These are phyloP conservation scores for Drosophila eugracilis DNA, from an alignment of 1,140 invertebrate genomes.

Conservation along the genomic window DNA sequence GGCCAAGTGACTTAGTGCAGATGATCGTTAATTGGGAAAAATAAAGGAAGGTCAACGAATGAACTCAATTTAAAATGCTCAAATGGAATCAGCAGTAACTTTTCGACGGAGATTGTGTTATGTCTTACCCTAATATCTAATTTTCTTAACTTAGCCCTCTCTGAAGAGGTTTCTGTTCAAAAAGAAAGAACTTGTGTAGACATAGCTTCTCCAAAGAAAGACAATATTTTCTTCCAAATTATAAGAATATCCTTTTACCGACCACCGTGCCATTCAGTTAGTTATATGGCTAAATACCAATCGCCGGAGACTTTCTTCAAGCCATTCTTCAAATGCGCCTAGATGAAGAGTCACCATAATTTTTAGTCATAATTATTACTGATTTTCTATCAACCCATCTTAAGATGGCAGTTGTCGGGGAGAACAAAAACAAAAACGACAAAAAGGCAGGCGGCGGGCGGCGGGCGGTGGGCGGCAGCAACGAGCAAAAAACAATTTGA, in stretches of 20 bases:
- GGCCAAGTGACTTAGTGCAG: not conserved
- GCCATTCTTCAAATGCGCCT: conserved; percentile 28
- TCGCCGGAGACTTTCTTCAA: conserved; percentile 12
- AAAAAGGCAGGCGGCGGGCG: no score
- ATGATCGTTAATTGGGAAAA: not conserved
- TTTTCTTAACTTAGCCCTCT: no score
- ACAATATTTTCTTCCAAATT: not conserved
- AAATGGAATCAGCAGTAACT: no score
- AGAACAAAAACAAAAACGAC: conserved; percentile 5
- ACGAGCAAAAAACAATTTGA: conserved; percentile 67
- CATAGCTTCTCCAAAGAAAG: not conserved
- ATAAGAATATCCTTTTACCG: conserved; percentile 1
- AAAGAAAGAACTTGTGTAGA: not conserved
- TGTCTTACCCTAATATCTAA: no score
- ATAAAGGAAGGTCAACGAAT: not conserved
- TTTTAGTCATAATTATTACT: conserved; percentile 49
- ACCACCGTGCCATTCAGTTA: not conserved
- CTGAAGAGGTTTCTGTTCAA: no score
- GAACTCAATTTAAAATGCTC: no score
- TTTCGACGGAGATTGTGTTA: no score
- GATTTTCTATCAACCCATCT: conserved; percentile 53
- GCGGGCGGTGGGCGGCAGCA: conserved; percentile 12
- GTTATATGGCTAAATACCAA: not conserved
- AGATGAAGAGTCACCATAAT: conserved; percentile 38
- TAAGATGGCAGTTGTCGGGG: conserved; percentile 36